Evolutionary conservation across 2,888 invertebrate genomes (phyloP), one percentile per base, ranked within the genome.

Genomic region (Aspidiotus destructor): DNA sequence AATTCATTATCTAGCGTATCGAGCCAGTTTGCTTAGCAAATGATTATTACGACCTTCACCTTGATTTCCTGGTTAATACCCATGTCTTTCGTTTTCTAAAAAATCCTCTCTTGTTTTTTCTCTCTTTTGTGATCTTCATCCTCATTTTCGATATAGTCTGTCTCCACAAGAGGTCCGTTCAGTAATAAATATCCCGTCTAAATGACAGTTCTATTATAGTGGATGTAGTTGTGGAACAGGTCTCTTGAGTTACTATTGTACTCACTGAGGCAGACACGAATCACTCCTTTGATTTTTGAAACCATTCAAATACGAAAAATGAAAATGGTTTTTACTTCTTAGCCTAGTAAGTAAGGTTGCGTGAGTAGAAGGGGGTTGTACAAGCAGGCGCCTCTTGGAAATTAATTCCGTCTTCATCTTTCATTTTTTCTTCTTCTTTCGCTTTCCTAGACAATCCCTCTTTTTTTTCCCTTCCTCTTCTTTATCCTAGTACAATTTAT

Each of bases 201-300:
- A 61, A 42, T 67, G 67, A 67, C 67, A 67, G 67, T 67, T 58
- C 67, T 58, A 67, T 67, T 67, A 67, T 58, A 13, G 58, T 13
- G 58, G 58, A 58, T 40, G 40, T 9, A 58, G 58, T 40, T 17
- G 58, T 28, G 58, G 40, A 10, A 28, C 17, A 40, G 6, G 6
- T 17, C 58, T 58, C 17, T 13, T 7, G 40, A 58, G 58, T 40
- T 58, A 8, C 58, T 28, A 58, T 58, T 58, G 58, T 58, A 3
- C 58, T 5, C 40, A 40, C 58, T 17, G 58, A 40, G 48, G 6
- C 17, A 58, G 40, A 58, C 58, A 58, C 5, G 58, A 58, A 40
- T 58, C 40, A 58, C 17, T 40, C 8, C 6, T 58, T 58, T 58
- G 40, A 16, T 17, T 13, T 17, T 5, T 11, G 58, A 58, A 58